A percentile compares a stretch with the other conserved stretches of the same genome.
Evolutionary conservation across 2,113 vertebrate species (phyloP).

Genomic region (Ursus arctos): DNA sequence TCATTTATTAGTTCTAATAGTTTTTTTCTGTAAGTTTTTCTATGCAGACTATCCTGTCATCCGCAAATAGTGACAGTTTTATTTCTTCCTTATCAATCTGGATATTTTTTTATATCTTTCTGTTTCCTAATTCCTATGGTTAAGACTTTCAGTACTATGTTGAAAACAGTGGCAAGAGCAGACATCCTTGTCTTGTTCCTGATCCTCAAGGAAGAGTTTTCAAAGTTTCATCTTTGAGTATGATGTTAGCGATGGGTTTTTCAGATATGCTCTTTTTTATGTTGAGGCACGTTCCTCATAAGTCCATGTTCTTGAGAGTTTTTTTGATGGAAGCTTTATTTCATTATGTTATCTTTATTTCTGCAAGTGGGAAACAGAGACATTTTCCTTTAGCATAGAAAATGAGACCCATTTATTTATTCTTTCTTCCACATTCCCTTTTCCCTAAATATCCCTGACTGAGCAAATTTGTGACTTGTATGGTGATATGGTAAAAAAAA

Average conservation of each 20-base stretch:
- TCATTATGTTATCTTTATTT: neutral
- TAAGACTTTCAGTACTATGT: neutral
- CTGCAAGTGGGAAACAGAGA: neutral
- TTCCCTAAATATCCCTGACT: neutral
- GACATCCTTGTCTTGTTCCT: neutral
- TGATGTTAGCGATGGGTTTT: neutral
- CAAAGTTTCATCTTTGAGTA: neutral
- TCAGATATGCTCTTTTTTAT: neutral
- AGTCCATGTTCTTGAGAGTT: neutral
- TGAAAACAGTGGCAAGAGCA: neutral
- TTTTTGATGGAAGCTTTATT: neutral
- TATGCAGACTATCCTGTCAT: neutral
- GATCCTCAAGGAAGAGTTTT: too few relatives aligned
- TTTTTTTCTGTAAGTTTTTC: neutral
- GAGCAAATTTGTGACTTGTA: neutral
- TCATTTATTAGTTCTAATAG: neutral
- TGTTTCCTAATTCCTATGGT: neutral
- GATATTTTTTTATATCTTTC: neutral
- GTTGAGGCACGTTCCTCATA: neutral
- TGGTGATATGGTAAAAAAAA: neutral
- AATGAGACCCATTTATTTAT: neutral
- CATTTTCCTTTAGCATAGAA: neutral
- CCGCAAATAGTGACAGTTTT: neutral
- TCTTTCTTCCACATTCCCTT: neutral
- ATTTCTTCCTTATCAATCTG: neutral